Conservation (phyloP, 2,113 vertebrate species). For the Chamaetylas fuelleborni region DNA sequence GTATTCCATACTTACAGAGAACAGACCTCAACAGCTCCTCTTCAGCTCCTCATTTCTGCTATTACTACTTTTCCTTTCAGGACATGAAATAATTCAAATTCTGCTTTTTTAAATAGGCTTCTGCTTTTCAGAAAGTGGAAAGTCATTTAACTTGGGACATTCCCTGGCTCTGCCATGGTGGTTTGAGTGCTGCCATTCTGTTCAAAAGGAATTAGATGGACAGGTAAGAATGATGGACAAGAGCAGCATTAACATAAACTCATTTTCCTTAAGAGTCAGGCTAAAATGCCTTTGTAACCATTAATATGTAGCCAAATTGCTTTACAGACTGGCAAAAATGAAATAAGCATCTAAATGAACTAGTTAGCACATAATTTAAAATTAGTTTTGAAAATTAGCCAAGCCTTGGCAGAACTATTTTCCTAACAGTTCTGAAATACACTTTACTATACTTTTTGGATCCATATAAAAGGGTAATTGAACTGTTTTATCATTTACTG, state of each 20-base stretch:
- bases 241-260: background rate
- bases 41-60: background rate
- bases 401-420: background rate
- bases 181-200: background rate
- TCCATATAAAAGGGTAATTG: constrained; percentile 45
- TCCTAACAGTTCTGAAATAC: constrained; percentile 1
- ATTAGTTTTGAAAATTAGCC: constrained; percentile 8
- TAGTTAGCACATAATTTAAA: background rate
- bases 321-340: background rate
- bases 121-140: background rate
- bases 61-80: background rate
- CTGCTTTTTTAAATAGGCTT: background rate
- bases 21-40: background rate
- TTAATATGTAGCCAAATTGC: background rate
- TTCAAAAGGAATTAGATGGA: background rate
- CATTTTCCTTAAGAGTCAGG: background rate
- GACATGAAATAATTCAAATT: background rate
- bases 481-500: constrained; percentile 61
- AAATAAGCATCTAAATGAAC: background rate
- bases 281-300: background rate
- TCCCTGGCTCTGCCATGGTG: background rate
- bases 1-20: rapidly evolving
- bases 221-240: background rate
- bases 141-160: background rate
- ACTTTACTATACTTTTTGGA: background rate